Evolutionary conservation across 23 tunicate species (phyloP), one percentile per base, ranked within the genome.

Genomic region (Oikopleura dioica): DNA sequence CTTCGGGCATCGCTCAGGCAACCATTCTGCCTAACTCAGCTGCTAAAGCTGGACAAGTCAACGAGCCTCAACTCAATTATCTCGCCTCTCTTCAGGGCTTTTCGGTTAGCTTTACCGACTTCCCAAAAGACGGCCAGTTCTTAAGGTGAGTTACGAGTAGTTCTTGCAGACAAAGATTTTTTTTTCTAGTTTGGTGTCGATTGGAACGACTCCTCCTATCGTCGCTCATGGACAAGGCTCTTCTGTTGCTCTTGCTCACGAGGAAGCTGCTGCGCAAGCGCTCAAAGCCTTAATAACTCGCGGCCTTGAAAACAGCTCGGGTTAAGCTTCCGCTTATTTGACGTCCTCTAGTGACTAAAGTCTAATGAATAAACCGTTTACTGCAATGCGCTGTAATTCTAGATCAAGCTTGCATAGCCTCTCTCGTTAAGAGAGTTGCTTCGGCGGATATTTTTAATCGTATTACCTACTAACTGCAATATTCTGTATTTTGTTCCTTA

Each of bases 401-500:
- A n/a, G n/a, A n/a, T n/a, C n/a, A n/a, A n/a, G n/a, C n/a, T n/a
- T n/a, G n/a, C n/a, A n/a, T n/a, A n/a, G n/a, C n/a, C n/a, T n/a
- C n/a, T n/a, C n/a, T n/a, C n/a, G n/a, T n/a, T n/a, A n/a, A n/a
- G n/a, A n/a, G n/a, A n/a, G n/a, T n/a, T n/a, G n/a, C n/a, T n/a
- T n/a, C n/a, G n/a, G n/a, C n/a, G n/a, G n/a, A n/a, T n/a, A n/a
- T n/a, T n/a, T n/a, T n/a, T n/a, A n/a, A n/a, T n/a, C n/a, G n/a
- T n/a, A n/a, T 63, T 63, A 63, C 72, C 72, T 63, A 63, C 72
- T 63, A 63, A 63, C 72, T 63, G 72, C 16, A 12, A 63, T 63
- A 31, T 63, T 63, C 72, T 63, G 72, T 63, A 63, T 31, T 63
- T 28, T n/a, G n/a, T n/a, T n/a, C n/a, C n/a, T n/a, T n/a, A n/a